Conservation (phyloP, 2,797 vertebrate species). For the Balearica regulorum region DNA sequence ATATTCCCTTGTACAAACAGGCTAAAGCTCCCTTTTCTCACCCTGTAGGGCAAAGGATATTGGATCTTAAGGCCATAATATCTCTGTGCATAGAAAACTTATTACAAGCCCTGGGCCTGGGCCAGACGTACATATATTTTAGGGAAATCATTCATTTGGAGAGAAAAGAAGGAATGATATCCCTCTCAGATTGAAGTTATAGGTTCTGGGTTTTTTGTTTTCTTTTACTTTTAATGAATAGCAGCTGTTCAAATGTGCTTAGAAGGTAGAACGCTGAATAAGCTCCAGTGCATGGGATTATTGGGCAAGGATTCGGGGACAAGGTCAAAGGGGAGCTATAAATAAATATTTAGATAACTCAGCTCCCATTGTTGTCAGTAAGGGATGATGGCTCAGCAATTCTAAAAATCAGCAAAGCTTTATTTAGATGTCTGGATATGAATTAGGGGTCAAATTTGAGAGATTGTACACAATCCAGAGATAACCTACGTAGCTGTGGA, state of each 20-base stretch:
- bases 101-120: conserved; percentile 2
- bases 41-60: conserved; percentile 59
- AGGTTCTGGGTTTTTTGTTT: not conserved
- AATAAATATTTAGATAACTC: conserved; percentile 35
- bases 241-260: conserved; percentile 35
- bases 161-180: conserved; percentile 48
- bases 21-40: conserved; percentile 51
- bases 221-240: conserved; percentile 33
- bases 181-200: not conserved
- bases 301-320: not conserved
- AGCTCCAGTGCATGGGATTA: not conserved
- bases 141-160: conserved; percentile 63
- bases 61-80: conserved; percentile 30
- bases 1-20: conserved; percentile 9
- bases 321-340: conserved; percentile 25
- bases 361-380: not conserved
- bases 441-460: not conserved
- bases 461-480: not conserved
- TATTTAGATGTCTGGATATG: not conserved
- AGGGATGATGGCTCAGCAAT: not conserved
- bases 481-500: not conserved
- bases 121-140: conserved; percentile 41
- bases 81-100: conserved; percentile 26
- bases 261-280: not conserved
- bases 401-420: conserved; percentile 22